These are phyloP conservation scores for Nipponia nippon DNA, from an alignment of 2,113 vertebrate genomes.

Conservation along the genomic window DNA sequence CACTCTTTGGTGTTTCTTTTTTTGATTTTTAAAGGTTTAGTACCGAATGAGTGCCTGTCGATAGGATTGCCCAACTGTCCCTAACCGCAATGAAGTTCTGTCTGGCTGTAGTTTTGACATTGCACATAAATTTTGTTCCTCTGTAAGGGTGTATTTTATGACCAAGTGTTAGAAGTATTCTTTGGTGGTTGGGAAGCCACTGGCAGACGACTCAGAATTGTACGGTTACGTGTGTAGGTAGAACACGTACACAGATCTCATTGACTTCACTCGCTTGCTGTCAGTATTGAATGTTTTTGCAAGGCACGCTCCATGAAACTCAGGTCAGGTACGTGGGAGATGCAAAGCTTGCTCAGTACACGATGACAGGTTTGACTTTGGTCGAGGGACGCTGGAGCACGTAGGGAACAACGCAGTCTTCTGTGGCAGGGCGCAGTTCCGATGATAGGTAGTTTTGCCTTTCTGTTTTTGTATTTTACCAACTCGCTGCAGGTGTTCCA, in stretches of 20 bases:
- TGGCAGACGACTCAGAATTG: background rate
- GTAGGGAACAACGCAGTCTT: accelerated
- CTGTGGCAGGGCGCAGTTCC: accelerated
- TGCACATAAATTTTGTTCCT: no score
- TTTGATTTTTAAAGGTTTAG: background rate
- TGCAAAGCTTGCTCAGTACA: background rate
- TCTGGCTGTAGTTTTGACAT: background rate
- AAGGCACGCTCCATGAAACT: accelerated
- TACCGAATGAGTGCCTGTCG: background rate
- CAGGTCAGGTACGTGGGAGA: background rate
- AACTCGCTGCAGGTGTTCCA: background rate
- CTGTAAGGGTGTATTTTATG: background rate
- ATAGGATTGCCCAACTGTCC: background rate
- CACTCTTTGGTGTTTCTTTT: background rate
- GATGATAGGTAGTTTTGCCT: accelerated
- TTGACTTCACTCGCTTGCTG: background rate
- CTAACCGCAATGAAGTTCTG: background rate
- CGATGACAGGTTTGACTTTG: background rate
- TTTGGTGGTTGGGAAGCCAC: background rate
- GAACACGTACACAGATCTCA: accelerated
- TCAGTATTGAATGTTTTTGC: background rate
- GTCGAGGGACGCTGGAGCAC: background rate
- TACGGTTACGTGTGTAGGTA: background rate
- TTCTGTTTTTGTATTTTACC: background rate
- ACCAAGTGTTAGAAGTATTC: background rate